These are phyloP conservation scores for Syrrhaptes paradoxus DNA, from an alignment of 2,113 vertebrate species.

Conservation along the genomic window DNA sequence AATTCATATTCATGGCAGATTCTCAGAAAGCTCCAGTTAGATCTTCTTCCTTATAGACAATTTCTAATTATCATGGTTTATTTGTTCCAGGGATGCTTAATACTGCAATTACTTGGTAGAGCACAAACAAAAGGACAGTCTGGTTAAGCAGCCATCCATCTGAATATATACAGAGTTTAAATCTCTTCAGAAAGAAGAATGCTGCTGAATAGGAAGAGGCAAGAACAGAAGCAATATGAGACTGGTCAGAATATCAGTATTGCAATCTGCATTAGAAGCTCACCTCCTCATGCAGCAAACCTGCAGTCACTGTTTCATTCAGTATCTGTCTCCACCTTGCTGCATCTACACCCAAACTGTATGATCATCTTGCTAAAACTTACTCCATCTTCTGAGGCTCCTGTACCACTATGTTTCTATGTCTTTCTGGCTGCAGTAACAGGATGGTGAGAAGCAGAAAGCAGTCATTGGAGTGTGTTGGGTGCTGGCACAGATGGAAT, in stretches of 20 bases:
- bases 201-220: neutral
- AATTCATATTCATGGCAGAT: neutral
- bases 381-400: neutral
- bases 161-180: neutral
- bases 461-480: neutral
- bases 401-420: neutral
- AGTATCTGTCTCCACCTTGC: neutral
- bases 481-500: neutral
- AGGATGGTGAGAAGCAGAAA: neutral
- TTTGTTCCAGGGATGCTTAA: neutral
- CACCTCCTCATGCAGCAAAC: neutral
- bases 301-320: neutral
- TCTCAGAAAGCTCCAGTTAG: neutral
- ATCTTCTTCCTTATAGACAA: neutral
- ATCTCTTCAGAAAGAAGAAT: neutral
- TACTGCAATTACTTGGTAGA: neutral
- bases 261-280: neutral
- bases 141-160: neutral
- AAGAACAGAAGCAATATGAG: neutral
- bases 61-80: neutral
- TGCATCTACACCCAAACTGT: neutral
- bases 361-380: neutral
- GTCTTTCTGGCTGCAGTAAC: neutral
- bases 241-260: neutral
- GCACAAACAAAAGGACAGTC: neutral